These are phyloP conservation scores for Itoplectis maculator DNA, from an alignment of 2,888 invertebrate genomes.

Conservation along the genomic window DNA sequence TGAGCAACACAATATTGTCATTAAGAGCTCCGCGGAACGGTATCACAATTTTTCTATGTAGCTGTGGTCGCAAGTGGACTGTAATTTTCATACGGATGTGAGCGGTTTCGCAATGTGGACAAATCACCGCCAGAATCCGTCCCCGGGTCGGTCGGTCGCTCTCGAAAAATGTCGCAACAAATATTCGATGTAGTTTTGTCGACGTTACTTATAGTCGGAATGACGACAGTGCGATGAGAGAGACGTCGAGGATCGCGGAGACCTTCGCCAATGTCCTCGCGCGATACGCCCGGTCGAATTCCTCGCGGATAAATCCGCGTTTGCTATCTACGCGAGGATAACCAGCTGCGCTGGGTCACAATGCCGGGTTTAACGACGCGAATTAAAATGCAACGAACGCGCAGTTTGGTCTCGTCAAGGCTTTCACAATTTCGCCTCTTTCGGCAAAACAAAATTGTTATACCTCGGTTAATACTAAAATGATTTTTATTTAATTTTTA, in stretches of 20 bases:
- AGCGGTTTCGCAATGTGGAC: background rate
- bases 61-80: too few relatives aligned
- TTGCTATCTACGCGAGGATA: background rate
- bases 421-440: background rate
- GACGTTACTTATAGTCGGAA: background rate
- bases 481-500: too few relatives aligned
- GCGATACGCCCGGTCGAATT: slow-evolving; percentile 5
- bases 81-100: background rate
- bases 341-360: background rate
- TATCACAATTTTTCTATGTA: too few relatives aligned
- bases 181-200: background rate
- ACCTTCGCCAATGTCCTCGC: slow-evolving; percentile 11
- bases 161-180: background rate
- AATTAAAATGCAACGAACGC: background rate
- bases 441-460: too few relatives aligned
- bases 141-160: background rate
- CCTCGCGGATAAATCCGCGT: background rate
- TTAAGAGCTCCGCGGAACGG: background rate
- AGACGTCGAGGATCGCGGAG: background rate
- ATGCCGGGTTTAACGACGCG: background rate
- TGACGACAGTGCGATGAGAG: background rate
- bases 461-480: too few relatives aligned
- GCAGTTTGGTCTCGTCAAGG: background rate
- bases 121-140: background rate
- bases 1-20: background rate